Conservation (phyloP, 1,140 invertebrate species). For the Drosophila ambigua region DNA sequence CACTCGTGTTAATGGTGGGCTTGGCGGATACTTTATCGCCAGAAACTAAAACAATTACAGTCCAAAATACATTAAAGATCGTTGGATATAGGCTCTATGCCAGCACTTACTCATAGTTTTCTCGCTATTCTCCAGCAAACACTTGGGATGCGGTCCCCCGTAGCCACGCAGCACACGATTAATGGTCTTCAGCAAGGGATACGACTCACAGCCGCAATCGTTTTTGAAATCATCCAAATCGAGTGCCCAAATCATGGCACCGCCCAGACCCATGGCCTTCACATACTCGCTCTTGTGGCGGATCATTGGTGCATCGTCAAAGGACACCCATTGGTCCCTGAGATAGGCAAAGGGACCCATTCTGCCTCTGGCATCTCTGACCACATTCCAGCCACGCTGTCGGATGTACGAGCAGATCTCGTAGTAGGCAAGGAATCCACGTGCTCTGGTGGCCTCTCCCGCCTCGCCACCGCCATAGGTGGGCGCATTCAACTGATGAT, state of each 20-base stretch:
- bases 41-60: slow-evolving; percentile 33
- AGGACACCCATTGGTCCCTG: slow-evolving; percentile 93
- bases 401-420: slow-evolving; percentile 91
- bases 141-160: slow-evolving; percentile 79
- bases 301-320: slow-evolving; percentile 91
- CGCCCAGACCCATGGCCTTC: slow-evolving; percentile 90
- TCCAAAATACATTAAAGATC: background rate
- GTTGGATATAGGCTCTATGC: background rate
- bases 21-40: slow-evolving; percentile 37
- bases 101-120: slow-evolving; percentile 67
- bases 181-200: slow-evolving; percentile 91
- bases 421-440: slow-evolving; percentile 93
- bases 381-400: slow-evolving; percentile 88
- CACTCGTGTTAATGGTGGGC: slow-evolving; percentile 42
- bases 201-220: slow-evolving; percentile 90
- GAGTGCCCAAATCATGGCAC: slow-evolving; percentile 95
- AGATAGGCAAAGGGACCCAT: slow-evolving; percentile 91
- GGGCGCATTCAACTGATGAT: slow-evolving; percentile 88
- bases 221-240: slow-evolving; percentile 90
- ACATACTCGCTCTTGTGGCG: slow-evolving; percentile 90
- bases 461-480: slow-evolving; percentile 91
- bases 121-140: slow-evolving; percentile 62
- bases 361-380: slow-evolving; percentile 87
- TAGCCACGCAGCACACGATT: slow-evolving; percentile 89
- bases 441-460: slow-evolving; percentile 91